Percentiles rank a stretch among this genome's conserved stretches.
These are phyloP conservation scores for Drosophila phalerata DNA, from an alignment of 2,888 invertebrate species.

Conservation along the genomic window DNA sequence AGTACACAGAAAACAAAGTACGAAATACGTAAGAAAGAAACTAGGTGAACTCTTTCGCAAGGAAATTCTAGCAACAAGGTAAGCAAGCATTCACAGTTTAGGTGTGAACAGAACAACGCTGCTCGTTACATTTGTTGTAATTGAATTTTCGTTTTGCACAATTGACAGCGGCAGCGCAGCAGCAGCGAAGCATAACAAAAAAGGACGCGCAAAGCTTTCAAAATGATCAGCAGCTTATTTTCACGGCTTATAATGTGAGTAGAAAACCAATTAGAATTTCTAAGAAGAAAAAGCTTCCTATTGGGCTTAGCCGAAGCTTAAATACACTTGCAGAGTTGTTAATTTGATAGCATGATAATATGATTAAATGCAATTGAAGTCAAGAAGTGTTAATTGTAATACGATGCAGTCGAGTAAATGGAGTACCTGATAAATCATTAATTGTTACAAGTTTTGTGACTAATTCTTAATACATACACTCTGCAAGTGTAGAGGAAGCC, in stretches of 20 bases:
- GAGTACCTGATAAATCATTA: conserved; percentile 6
- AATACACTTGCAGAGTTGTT: conserved; percentile 38
- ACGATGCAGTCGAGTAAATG: not conserved
- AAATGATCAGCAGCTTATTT: conserved; percentile 84
- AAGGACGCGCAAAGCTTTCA: conserved; percentile 53
- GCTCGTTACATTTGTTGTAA: conserved; percentile 39
- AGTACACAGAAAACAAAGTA: conserved; percentile 14
- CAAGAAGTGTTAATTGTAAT: not conserved
- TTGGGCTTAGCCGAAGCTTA: conserved; percentile 27
- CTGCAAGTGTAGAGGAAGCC: conserved; percentile 43
- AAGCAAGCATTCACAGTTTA: conserved; percentile 22
- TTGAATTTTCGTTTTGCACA: conserved; percentile 46
- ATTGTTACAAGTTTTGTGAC: conserved; percentile 10
- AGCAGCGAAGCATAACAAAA: conserved; percentile 27
- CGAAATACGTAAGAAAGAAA: conserved; percentile 10
- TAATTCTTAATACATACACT: not conserved
- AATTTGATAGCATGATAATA: not conserved
- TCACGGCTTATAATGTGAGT: conserved; percentile 85
- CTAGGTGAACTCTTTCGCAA: conserved; percentile 23
- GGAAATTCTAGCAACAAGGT: conserved; percentile 32
- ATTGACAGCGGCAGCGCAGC: conserved; percentile 14
- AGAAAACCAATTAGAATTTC: conserved; percentile 28
- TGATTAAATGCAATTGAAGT: not conserved
- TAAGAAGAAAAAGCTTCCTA: not conserved
- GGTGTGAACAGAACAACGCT: conserved; percentile 16